A percentile compares a stretch with the other conserved stretches of the same genome.
These are phyloP conservation scores for Hippoglossus hippoglossus DNA, from an alignment of 2,797 vertebrate genomes.

Conservation along the genomic window DNA sequence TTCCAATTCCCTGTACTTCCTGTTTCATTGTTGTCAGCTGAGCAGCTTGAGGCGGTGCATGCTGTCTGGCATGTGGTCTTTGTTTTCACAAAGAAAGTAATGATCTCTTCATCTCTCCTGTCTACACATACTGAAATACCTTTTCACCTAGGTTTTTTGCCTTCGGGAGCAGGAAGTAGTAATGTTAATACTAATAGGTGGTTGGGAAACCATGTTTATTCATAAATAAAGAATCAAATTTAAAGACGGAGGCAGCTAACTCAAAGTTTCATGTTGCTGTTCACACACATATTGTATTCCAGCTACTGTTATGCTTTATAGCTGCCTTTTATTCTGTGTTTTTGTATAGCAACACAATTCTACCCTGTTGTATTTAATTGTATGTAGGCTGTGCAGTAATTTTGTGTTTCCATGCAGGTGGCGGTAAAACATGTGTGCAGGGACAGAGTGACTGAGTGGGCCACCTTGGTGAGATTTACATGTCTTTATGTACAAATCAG, in stretches of 20 bases:
- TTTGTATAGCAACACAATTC: neutral
- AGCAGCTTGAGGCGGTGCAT: neutral
- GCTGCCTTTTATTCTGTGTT: neutral
- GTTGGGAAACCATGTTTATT: too few relatives aligned
- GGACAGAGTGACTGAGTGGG: constrained; percentile 91
- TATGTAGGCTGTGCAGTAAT: neutral
- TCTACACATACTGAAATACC: neutral
- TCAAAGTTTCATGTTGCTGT: too few relatives aligned
- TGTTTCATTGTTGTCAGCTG: neutral
- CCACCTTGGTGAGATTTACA: constrained; percentile 85
- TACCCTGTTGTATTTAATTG: neutral
- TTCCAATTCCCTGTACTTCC: neutral
- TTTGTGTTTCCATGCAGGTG: constrained; percentile 78
- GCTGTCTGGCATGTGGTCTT: constrained; percentile 38
- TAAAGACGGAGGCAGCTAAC: too few relatives aligned
- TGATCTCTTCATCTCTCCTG: neutral
- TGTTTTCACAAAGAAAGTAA: constrained; percentile 45
- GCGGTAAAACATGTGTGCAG: constrained; percentile 92
- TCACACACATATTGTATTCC: too few relatives aligned
- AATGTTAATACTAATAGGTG: neutral
- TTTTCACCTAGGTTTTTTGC: neutral
- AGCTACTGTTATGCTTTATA: neutral
- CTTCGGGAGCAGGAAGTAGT: neutral
- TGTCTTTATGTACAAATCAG: neutral
- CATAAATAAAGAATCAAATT: too few relatives aligned